These are phyloP conservation scores for Mongoloraphidia duomilia DNA, from an alignment of 2,888 invertebrate species.

Conservation along the genomic window DNA sequence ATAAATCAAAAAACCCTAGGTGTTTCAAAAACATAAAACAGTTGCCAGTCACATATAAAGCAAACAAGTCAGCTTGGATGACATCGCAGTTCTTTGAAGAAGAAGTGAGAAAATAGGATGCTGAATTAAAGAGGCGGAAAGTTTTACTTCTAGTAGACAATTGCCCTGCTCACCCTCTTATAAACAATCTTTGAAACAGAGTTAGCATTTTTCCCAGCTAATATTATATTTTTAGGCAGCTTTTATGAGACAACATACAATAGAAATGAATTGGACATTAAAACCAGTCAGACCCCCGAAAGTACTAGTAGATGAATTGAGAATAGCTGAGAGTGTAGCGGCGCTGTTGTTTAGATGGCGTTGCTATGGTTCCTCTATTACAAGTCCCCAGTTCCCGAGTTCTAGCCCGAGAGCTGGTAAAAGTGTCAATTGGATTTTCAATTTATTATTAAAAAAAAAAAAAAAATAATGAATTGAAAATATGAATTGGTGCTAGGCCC, in stretches of 20 bases:
- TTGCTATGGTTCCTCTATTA: too few species aligned
- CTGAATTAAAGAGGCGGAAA: constrained; percentile 17
- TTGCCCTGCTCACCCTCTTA: constrained; percentile 19
- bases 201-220: background rate
- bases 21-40: constrained; percentile 17
- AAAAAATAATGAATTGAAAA: too few species aligned
- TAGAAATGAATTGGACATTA: constrained; percentile 92
- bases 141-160: constrained; percentile 21
- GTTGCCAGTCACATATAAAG: constrained; percentile 17
- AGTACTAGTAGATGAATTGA: too few species aligned
- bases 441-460: too few species aligned
- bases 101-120: constrained; percentile 16
- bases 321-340: too few species aligned
- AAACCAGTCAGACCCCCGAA: constrained; percentile 67
- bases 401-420: too few species aligned
- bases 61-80: constrained; percentile 24
- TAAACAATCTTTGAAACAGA: constrained; percentile 5
- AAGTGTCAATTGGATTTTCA: too few species aligned
- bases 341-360: too few species aligned
- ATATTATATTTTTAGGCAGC: constrained; percentile 43
- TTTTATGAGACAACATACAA: constrained; percentile 86
- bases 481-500: too few species aligned
- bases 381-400: too few species aligned
- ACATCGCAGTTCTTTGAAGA: constrained; percentile 16
- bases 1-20: constrained; percentile 15